Evolutionary conservation across 1,140 invertebrate genomes (phyloP), one percentile per base, ranked within the genome.

Genomic region (Paracyclopina nana): DNA sequence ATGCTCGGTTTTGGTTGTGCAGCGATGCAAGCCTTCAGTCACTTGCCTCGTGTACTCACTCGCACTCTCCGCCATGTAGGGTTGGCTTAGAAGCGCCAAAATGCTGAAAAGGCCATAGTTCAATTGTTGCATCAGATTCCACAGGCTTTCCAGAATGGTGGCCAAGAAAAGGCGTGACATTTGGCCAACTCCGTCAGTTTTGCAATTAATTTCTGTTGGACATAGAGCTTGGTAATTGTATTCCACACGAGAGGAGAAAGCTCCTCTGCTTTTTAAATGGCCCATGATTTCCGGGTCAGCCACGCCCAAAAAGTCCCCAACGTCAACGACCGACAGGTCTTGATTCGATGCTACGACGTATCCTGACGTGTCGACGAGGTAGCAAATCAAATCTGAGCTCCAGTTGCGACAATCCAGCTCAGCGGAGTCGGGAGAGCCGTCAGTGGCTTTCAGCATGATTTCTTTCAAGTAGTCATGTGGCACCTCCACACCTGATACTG

Each of bases 1-100:
- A 28, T 25, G 14, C 9, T 24, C 27, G 2, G 45, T 48, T 16
- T 30, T 48, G 12, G 45, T 48, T 9, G 45, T 28, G 27, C 45
- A 48, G 6, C 45, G 25, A 48, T 48, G 45, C 20, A 48, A 28
- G 12, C 45, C 45, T 30, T 48, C 45, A 14, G n/a, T 11, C 25
- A 48, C 28, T 30, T 20, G 16, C n/a, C 14, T 16, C n/a, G n/a
- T 38, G 9, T 38, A 38, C 20, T 38, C 34, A n/a, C n/a, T n/a
- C n/a, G n/a, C n/a, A n/a, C n/a, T n/a, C n/a, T n/a, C n/a, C n/a
- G n/a, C n/a, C n/a, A n/a, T n/a, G n/a, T n/a, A n/a, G n/a, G n/a
- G n/a, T n/a, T n/a, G n/a, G n/a, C n/a, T n/a, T n/a, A n/a, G n/a
- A n/a, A n/a, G n/a, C n/a, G n/a, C n/a, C n/a, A n/a, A n/a, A n/a